Conservation (phyloP, 2,797 vertebrate genomes). For the Rhincodon typus region DNA sequence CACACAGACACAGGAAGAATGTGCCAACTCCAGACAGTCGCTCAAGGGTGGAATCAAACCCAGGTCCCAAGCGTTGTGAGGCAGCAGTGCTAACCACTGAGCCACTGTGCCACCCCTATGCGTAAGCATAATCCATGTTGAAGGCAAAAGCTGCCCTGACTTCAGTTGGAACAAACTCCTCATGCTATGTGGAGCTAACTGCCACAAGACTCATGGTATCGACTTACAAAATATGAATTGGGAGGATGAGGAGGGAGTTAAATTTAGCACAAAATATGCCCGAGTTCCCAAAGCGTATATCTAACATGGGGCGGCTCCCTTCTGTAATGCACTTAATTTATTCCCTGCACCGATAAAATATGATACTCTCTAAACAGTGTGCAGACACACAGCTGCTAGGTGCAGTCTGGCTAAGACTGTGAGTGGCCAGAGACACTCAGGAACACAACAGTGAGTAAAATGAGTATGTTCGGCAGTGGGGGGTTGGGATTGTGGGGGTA, state of each 20-base stretch:
- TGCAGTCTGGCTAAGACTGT: background rate
- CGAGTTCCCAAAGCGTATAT: background rate
- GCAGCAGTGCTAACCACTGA: too few relatives aligned
- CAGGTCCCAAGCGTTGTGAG: too few relatives aligned
- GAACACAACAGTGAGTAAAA: background rate
- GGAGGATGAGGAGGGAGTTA: background rate
- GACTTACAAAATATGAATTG: background rate
- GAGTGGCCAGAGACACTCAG: background rate
- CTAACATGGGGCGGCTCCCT: background rate
- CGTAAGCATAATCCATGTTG: background rate
- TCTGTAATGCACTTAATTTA: background rate
- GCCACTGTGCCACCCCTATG: too few relatives aligned
- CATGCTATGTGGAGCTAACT: background rate
- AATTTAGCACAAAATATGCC: background rate
- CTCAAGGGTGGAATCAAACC: too few relatives aligned
- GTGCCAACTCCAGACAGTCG: too few relatives aligned
- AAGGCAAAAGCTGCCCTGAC: background rate
- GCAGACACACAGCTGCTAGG: background rate
- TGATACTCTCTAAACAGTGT: background rate
- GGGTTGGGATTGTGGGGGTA: background rate
- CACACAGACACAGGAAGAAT: too few relatives aligned
- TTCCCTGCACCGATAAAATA: background rate
- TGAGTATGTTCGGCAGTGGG: background rate
- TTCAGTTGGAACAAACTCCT: background rate
- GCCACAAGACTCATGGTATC: background rate